Evolutionary conservation across 2,113 vertebrate species (phyloP).

Genomic region (Pitta sordida): DNA sequence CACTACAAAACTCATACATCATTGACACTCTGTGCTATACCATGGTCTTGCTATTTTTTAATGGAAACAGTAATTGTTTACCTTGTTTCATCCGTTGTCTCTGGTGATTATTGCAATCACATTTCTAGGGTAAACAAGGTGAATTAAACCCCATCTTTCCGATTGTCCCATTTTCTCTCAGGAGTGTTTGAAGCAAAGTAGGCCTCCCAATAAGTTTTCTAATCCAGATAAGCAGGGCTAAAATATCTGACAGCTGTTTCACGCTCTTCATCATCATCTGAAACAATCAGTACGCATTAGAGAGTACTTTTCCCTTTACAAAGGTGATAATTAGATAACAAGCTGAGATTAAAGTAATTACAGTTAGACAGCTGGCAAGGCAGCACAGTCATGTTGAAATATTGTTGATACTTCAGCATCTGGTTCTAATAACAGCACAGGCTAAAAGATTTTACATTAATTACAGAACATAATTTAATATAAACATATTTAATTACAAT

Average conservation of each 20-base stretch:
- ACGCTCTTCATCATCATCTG: conserved; percentile 81
- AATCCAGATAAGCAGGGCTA: conserved; percentile 72
- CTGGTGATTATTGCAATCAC: conserved; percentile 35
- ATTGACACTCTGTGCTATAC: background rate
- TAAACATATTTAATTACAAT: conserved; percentile 89
- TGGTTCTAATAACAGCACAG: conserved; percentile 81
- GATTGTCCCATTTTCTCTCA: conserved; percentile 20
- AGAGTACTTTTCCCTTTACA: conserved; percentile 87
- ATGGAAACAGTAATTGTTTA: background rate
- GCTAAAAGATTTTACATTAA: conserved; percentile 84
- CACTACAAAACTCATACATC: background rate
- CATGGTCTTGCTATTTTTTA: background rate
- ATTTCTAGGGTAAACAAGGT: conserved; percentile 50
- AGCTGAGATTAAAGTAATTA: conserved; percentile 91
- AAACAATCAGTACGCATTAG: conserved; percentile 85
- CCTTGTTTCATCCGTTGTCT: conserved; percentile 23
- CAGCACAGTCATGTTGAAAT: conserved; percentile 82
- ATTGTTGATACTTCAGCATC: conserved; percentile 84
- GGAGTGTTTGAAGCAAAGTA: conserved; percentile 45
- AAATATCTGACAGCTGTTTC: conserved; percentile 84
- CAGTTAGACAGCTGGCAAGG: conserved; percentile 84
- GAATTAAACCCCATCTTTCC: background rate
- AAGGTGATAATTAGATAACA: conserved; percentile 93
- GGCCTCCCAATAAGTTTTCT: conserved; percentile 69
- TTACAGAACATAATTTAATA: conserved; percentile 86